phyloP scores from a whole-genome alignment of 2,797 vertebrate species.

The Girardinus metallicus region DNA sequence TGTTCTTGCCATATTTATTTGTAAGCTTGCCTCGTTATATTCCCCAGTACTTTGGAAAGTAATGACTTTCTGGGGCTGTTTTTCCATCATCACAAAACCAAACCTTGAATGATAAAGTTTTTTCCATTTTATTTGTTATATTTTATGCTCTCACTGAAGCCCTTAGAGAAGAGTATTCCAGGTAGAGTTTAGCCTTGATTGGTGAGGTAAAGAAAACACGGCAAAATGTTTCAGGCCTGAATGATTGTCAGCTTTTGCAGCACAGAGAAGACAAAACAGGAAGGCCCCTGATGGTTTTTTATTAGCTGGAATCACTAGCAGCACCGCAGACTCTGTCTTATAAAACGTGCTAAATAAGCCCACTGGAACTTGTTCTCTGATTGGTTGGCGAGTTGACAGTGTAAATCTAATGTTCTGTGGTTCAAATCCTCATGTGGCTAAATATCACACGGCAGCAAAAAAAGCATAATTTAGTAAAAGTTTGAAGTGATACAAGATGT shows the following conservation, averaged over 20 bases:
- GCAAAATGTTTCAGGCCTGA: conserved; percentile 67
- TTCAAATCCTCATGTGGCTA: conserved; percentile 40
- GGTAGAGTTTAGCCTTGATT: conserved; percentile 65
- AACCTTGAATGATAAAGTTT: conserved; percentile 14
- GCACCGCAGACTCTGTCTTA: conserved; percentile 48
- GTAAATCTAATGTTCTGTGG: conserved; percentile 34
- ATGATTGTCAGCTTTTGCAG: conserved; percentile 60
- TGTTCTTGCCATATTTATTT: conserved; percentile 17
- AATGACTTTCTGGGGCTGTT: conserved; percentile 14
- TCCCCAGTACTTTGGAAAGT: conserved; percentile 8
- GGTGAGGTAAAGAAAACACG: conserved; percentile 70
- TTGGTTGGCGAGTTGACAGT: conserved; percentile 51
- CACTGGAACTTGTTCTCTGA: conserved; percentile 33
- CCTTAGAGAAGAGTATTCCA: conserved; percentile 42
- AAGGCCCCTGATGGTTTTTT: conserved; percentile 69
- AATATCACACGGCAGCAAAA: conserved; percentile 35
- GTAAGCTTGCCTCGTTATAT: conserved; percentile 13
- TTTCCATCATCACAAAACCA: conserved; percentile 19
- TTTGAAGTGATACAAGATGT: conserved; percentile 17
- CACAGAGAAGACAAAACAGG: conserved; percentile 73
- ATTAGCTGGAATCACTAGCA: conserved; percentile 73
- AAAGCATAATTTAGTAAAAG: not conserved
- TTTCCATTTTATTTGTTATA: conserved; percentile 38
- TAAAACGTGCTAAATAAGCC: conserved; percentile 54
- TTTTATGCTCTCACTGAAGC: conserved; percentile 52